These are phyloP conservation scores for Galleria mellonella DNA, from an alignment of 1,140 invertebrate species.

Conservation along the genomic window DNA sequence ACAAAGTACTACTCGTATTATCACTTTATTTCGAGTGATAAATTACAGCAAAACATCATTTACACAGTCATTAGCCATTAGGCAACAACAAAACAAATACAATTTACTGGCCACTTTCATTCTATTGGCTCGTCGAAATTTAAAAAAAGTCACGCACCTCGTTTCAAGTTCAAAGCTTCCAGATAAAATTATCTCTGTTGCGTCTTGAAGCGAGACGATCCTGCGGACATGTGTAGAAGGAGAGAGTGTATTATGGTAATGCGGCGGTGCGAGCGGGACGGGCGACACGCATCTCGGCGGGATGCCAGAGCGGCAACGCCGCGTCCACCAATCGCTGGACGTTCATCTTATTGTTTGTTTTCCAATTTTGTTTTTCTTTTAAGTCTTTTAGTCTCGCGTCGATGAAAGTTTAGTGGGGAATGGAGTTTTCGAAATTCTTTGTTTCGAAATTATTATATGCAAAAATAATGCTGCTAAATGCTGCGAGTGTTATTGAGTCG, in stretches of 20 bases:
- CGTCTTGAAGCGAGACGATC: slow-evolving; percentile 68
- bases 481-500: no score
- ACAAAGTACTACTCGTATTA: slow-evolving; percentile 4
- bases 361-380: slow-evolving; percentile 35
- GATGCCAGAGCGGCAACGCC: slow-evolving; percentile 60
- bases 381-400: slow-evolving; percentile 7
- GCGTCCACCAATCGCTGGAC: slow-evolving; percentile 64
- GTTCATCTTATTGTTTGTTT: slow-evolving; percentile 46
- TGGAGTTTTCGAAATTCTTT: neutral
- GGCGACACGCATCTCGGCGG: slow-evolving; percentile 44
- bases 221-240: slow-evolving; percentile 47
- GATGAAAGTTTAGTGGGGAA: neutral
- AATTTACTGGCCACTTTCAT: slow-evolving; percentile 20
- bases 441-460: no score
- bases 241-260: slow-evolving; percentile 17
- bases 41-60: neutral
- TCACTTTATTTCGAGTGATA: slow-evolving; percentile 1
- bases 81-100: slow-evolving; percentile 11
- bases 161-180: slow-evolving; percentile 59
- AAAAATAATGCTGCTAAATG: no score
- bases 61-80: neutral
- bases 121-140: slow-evolving; percentile 42
- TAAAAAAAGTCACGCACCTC: slow-evolving; percentile 41
- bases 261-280: slow-evolving; percentile 24
- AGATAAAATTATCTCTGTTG: slow-evolving; percentile 68